Conservation (phyloP, 2,797 vertebrate genomes). For the Coregonus ussuriensis region DNA sequence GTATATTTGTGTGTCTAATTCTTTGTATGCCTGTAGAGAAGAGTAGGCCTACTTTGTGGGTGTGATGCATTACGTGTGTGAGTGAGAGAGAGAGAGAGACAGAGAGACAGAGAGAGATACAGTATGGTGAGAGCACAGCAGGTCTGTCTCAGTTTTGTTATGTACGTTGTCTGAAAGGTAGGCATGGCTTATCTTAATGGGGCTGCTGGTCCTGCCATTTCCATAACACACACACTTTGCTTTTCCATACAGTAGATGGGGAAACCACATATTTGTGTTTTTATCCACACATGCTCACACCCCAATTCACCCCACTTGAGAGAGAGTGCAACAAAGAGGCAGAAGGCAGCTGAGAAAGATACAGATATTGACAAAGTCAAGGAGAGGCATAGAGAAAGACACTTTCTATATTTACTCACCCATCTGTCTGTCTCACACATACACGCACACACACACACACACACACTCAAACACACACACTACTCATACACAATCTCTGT, state of each 20-base stretch:
- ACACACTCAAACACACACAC: not conserved
- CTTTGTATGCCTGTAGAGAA: not conserved
- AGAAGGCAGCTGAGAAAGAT: not conserved
- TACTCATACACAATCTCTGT: not conserved
- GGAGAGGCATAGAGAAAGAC: not conserved
- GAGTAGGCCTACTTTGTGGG: not conserved
- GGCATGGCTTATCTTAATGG: constrained; percentile 19
- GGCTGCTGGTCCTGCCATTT: constrained; percentile 2
- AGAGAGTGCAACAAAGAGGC: not conserved
- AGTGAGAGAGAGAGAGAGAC: not conserved
- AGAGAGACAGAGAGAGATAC: not conserved
- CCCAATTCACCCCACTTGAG: not conserved
- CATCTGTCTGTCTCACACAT: not conserved
- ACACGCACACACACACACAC: not conserved
- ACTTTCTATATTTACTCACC: no score
- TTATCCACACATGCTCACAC: not conserved
- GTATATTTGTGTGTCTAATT: not conserved
- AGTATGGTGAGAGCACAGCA: not conserved
- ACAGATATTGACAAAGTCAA: not conserved
- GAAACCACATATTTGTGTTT: not conserved
- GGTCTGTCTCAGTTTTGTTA: not conserved
- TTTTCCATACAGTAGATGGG: not conserved
- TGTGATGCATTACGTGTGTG: not conserved
- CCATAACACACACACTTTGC: constrained; percentile 17
- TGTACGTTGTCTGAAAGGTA: not conserved